These are phyloP conservation scores for Pterostichus madidus DNA, from an alignment of 2,888 invertebrate genomes.

Conservation along the genomic window DNA sequence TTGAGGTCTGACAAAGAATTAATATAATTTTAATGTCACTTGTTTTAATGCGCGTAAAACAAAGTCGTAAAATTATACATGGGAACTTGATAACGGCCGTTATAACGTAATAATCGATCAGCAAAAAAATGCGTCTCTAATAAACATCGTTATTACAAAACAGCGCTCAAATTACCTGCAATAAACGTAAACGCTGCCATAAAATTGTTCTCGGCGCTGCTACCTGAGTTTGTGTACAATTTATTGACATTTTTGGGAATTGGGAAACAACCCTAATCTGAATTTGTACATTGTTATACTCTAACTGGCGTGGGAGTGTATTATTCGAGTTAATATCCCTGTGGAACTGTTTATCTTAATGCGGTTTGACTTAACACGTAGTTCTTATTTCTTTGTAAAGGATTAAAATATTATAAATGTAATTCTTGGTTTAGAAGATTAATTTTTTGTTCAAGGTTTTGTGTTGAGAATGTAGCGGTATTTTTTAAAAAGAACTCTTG, in stretches of 20 bases:
- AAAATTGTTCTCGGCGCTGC: constrained; percentile 31
- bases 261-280: not conserved
- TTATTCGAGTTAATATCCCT: constrained; percentile 3
- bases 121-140: constrained; percentile 54
- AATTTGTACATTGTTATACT: not conserved
- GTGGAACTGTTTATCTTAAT: constrained; percentile 19
- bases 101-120: constrained; percentile 56
- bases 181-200: constrained; percentile 58
- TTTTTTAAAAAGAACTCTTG: not conserved
- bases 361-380: constrained; percentile 29
- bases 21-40: constrained; percentile 32
- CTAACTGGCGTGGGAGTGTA: not conserved
- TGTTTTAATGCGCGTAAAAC: constrained; percentile 20
- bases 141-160: constrained; percentile 57
- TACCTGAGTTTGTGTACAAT: not conserved
- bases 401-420: constrained; percentile 37
- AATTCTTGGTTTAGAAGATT: constrained; percentile 2
- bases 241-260: constrained; percentile 46
- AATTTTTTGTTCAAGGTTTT: not conserved
- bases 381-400: not conserved
- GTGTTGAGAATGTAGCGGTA: not conserved
- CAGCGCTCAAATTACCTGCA: constrained; percentile 51
- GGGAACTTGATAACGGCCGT: constrained; percentile 57
- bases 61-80: constrained; percentile 54
- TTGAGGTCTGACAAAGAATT: constrained; percentile 7